A percentile compares a stretch with the other conserved stretches of the same genome.
phyloP scores from a whole-genome alignment of 2,888 invertebrate species.

The Pseudococcus viburni region DNA sequence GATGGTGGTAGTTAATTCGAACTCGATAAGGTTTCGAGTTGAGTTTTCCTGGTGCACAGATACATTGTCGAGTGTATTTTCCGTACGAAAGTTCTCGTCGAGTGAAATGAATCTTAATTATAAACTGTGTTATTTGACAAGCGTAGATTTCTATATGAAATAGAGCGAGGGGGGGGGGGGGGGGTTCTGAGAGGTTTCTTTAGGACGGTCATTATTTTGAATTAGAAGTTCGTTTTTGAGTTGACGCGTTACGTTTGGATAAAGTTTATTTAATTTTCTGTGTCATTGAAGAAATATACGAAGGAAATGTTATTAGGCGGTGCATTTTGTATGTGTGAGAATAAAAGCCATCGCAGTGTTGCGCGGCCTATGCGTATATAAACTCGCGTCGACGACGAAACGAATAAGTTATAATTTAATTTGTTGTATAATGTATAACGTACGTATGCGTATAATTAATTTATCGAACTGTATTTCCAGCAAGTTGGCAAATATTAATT shows the following conservation, averaged over 20 bases:
- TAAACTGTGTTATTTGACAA: conserved; percentile 45
- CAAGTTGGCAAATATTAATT: conserved; percentile 2
- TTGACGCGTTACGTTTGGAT: conserved; percentile 22
- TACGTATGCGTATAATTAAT: background rate
- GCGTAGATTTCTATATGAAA: conserved; percentile 11
- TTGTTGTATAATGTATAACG: background rate
- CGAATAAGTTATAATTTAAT: conserved; percentile 48
- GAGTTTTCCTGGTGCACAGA: background rate
- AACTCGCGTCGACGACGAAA: background rate
- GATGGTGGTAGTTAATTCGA: background rate
- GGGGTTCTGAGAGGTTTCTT: background rate
- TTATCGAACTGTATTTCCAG: conserved; percentile 1
- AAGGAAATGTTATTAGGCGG: conserved; percentile 26
- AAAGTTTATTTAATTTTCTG: conserved; percentile 37
- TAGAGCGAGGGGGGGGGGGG: background rate
- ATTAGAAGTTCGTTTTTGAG: conserved; percentile 45
- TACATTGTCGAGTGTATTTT: background rate
- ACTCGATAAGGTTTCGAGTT: conserved; percentile 26
- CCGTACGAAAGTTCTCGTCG: background rate
- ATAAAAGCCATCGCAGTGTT: background rate
- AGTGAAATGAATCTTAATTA: conserved; percentile 40
- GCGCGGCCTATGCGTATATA: background rate
- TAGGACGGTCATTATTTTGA: conserved; percentile 42
- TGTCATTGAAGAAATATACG: conserved; percentile 45
- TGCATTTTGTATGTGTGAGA: background rate